A percentile compares a stretch with the other conserved stretches of the same genome.
phyloP scores from a whole-genome alignment of 2,113 vertebrate genomes.

The Pseudopipra pipra region DNA sequence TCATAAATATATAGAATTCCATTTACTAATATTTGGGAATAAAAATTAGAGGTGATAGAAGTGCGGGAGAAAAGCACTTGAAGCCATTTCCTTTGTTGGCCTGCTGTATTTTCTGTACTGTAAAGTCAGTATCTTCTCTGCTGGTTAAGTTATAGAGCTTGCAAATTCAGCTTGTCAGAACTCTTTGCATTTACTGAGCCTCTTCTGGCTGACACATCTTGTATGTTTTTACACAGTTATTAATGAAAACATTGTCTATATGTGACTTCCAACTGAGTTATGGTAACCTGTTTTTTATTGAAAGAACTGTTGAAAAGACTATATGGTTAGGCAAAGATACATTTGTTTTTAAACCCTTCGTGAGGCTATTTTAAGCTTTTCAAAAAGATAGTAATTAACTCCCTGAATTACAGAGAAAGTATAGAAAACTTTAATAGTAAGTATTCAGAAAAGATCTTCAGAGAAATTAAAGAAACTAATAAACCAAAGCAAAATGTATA shows the following conservation, averaged over 20 bases:
- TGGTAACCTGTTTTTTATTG: neutral
- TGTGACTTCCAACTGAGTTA: neutral
- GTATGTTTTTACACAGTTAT: neutral
- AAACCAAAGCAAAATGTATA: neutral
- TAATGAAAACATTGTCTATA: neutral
- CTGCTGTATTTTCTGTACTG: neutral
- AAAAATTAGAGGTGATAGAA: neutral
- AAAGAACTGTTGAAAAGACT: neutral
- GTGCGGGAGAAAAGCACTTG: neutral
- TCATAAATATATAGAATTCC: neutral
- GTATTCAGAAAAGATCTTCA: neutral
- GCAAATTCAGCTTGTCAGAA: neutral
- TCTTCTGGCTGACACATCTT: neutral
- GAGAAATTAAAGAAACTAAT: neutral
- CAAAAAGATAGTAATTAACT: neutral
- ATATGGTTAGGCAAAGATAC: neutral
- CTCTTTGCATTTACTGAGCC: neutral
- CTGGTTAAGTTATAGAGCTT: neutral
- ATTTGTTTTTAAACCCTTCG: neutral
- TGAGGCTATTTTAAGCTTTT: neutral
- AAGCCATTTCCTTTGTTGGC: neutral
- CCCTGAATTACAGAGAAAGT: neutral
- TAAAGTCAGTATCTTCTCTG: neutral
- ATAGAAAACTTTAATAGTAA: neutral
- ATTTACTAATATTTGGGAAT: neutral